phyloP scores from a whole-genome alignment of 2,888 invertebrate species.

The Brachyptera risi region DNA sequence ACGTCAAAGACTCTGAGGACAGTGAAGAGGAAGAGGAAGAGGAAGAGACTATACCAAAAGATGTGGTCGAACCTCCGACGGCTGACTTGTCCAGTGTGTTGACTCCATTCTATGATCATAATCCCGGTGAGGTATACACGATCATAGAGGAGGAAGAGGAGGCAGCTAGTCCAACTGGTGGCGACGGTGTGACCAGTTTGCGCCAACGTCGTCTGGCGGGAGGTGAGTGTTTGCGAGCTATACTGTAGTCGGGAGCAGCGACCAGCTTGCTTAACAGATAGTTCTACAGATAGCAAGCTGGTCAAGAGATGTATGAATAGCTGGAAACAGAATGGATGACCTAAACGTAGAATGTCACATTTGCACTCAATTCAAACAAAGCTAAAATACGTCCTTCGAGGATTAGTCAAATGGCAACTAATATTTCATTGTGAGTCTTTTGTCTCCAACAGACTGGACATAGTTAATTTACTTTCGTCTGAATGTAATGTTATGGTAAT shows the following conservation, averaged over 20 bases:
- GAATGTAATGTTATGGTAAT: too few relatives aligned
- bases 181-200: conserved; percentile 46
- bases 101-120: conserved; percentile 42
- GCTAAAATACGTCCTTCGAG: too few relatives aligned
- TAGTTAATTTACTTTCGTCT: too few relatives aligned
- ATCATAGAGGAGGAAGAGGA: conserved; percentile 51
- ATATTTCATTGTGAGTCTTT: too few relatives aligned
- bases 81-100: conserved; percentile 3
- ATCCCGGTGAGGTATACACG: conserved; percentile 50
- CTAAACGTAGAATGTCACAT: neutral
- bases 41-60: conserved; percentile 1
- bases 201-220: conserved; percentile 38
- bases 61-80: neutral
- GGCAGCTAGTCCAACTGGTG: conserved; percentile 45
- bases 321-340: too few relatives aligned
- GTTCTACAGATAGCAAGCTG: neutral
- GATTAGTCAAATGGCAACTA: too few relatives aligned
- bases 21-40: conserved; percentile 26
- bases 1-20: conserved; percentile 23
- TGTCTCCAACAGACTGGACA: too few relatives aligned
- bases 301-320: too few relatives aligned
- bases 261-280: neutral
- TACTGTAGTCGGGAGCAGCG: neutral
- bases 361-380: too few relatives aligned
- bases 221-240: conserved; percentile 29